phyloP scores from a whole-genome alignment of 1,140 invertebrate genomes.

The Trachymyrmex septentrionalis region DNA sequence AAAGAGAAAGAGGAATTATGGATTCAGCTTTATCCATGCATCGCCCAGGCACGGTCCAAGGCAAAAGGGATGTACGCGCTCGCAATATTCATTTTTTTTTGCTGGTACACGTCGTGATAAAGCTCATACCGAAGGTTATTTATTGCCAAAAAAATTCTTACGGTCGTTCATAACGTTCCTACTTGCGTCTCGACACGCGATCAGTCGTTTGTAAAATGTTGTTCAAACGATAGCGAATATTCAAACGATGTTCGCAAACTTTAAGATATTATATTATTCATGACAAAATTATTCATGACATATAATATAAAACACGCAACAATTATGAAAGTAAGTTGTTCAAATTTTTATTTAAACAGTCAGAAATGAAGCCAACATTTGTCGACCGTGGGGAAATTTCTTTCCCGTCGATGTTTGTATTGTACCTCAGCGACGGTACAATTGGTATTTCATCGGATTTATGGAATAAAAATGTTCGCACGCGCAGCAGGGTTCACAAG shows the following conservation, averaged over 20 bases:
- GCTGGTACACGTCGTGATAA: constrained; percentile 62
- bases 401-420: neutral
- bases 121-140: constrained; percentile 67
- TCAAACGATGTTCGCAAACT: neutral
- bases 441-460: constrained; percentile 53
- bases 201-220: constrained; percentile 38
- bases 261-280: constrained; percentile 19
- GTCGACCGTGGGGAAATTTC: neutral
- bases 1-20: constrained; percentile 82
- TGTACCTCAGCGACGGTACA: neutral
- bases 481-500: constrained; percentile 75
- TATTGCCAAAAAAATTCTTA: constrained; percentile 70
- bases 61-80: constrained; percentile 62
- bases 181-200: constrained; percentile 25
- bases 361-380: neutral
- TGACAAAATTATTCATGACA: neutral
- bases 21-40: constrained; percentile 81
- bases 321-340: neutral
- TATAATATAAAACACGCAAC: neutral
- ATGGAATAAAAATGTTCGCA: constrained; percentile 51
- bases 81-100: constrained; percentile 58
- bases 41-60: constrained; percentile 70
- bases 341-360: neutral
- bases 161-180: constrained; percentile 41
- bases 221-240: constrained; percentile 14